Conservation (phyloP, 2,113 vertebrate genomes). For the Hemibagrus wyckioides region DNA sequence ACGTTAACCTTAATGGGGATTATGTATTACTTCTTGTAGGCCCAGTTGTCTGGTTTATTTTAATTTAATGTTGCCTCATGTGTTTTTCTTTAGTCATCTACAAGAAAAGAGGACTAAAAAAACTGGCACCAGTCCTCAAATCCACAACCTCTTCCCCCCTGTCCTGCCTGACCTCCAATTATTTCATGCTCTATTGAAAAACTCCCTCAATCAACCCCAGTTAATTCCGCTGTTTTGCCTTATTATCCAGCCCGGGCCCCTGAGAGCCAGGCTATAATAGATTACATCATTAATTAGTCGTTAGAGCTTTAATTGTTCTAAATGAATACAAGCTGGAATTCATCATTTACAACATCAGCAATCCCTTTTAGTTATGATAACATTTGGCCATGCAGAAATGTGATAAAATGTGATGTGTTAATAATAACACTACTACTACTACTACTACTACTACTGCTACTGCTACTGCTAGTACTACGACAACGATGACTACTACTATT, state of each 20-base stretch:
- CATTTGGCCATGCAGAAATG: not conserved
- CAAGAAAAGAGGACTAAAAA: conserved; percentile 45
- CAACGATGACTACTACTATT: no score
- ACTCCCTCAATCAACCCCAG: conserved; percentile 81
- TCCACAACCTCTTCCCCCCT: conserved; percentile 45
- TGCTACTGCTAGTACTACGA: no score
- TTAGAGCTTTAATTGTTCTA: conserved; percentile 73
- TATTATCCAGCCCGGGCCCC: conserved; percentile 73
- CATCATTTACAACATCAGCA: conserved; percentile 34
- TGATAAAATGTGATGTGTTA: not conserved
- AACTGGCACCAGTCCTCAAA: conserved; percentile 77
- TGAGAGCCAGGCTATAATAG: conserved; percentile 64
- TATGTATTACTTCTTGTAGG: not conserved
- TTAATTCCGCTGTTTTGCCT: conserved; percentile 86
- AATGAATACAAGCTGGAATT: conserved; percentile 64
- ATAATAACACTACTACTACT: not conserved
- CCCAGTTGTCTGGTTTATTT: not conserved
- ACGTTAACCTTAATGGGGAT: not conserved
- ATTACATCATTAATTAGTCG: conserved; percentile 78
- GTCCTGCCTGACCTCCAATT: conserved; percentile 75
- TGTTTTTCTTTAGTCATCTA: conserved; percentile 30
- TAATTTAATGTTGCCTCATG: not conserved
- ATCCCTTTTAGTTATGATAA: not conserved
- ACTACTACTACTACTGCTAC: no score
- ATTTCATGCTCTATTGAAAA: conserved; percentile 84